phyloP scores from a whole-genome alignment of 2,113 vertebrate genomes.

The Phrynosoma blainvillii region DNA sequence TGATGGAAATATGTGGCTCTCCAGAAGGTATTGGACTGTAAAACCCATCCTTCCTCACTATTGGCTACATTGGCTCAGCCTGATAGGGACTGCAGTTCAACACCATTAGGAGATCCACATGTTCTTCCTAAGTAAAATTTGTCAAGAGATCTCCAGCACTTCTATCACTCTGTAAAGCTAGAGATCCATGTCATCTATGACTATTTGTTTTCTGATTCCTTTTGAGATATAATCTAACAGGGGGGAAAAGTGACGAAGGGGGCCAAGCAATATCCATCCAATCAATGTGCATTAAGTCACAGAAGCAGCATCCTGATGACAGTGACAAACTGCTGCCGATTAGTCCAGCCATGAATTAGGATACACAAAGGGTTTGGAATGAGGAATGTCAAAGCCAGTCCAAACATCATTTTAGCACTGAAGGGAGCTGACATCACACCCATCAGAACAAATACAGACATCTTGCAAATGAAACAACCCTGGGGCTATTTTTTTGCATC shows the following conservation, averaged over 20 bases:
- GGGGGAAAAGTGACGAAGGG: conserved; percentile 31
- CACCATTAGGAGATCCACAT: not conserved
- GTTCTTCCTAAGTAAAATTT: not conserved
- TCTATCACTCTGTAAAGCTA: conserved; percentile 32
- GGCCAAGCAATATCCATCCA: conserved; percentile 24
- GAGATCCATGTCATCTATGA: conserved; percentile 14
- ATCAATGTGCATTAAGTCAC: conserved; percentile 24
- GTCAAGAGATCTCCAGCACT: conserved; percentile 38
- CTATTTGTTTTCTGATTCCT: conserved; percentile 25
- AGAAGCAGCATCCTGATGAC: conserved; percentile 35
- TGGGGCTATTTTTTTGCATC: conserved; percentile 81
- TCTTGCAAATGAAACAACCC: conserved; percentile 40
- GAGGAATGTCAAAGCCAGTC: conserved; percentile 59
- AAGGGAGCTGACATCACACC: conserved; percentile 56
- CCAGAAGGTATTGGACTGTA: too few relatives aligned
- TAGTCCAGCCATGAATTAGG: conserved; percentile 44
- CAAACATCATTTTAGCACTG: conserved; percentile 53
- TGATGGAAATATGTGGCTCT: not conserved
- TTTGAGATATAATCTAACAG: conserved; percentile 39
- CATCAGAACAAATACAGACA: conserved; percentile 57
- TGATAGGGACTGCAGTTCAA: too few relatives aligned
- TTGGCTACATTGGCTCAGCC: too few relatives aligned
- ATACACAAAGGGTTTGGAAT: conserved; percentile 46
- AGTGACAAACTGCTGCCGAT: conserved; percentile 36
- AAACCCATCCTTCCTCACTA: not conserved